Conservation (phyloP, 2,888 invertebrate genomes). For the Apamea sordens region DNA sequence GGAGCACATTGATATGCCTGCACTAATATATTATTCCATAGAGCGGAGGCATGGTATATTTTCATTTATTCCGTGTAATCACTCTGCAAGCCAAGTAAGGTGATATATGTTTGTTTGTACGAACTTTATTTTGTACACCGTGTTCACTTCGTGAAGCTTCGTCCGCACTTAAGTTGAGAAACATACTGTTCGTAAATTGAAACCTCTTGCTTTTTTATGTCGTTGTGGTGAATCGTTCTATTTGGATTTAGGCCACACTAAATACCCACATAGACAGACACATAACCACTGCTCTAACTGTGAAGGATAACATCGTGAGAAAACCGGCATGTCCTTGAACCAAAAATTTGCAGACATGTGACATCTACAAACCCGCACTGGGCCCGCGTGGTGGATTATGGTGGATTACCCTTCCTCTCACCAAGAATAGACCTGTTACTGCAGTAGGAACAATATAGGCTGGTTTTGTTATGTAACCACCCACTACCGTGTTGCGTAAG, state of each 20-base stretch:
- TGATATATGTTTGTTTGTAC: conserved; percentile 44
- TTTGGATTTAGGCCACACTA: no score
- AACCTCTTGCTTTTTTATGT: background rate
- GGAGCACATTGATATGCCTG: conserved; percentile 46
- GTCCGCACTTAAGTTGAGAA: background rate
- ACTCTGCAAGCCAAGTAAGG: conserved; percentile 43
- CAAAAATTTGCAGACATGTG: background rate
- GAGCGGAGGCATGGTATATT: conserved; percentile 18
- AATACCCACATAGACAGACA: no score
- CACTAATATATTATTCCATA: conserved; percentile 47
- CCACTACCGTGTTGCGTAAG: no score
- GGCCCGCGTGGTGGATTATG: no score
- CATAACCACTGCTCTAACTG: background rate
- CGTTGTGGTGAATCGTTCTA: background rate
- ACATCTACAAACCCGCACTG: no score
- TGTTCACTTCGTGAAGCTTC: background rate
- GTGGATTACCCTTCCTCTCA: no score
- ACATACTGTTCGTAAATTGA: background rate
- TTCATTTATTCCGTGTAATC: conserved; percentile 58
- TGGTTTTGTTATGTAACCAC: no score
- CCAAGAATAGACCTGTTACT: no score
- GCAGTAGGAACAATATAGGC: no score
- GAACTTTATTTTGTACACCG: conserved; percentile 16
- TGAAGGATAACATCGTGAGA: background rate
- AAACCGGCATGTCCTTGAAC: no score